phyloP scores from a whole-genome alignment of 2,113 vertebrate genomes.

The Pomatorhinus ruficollis region DNA sequence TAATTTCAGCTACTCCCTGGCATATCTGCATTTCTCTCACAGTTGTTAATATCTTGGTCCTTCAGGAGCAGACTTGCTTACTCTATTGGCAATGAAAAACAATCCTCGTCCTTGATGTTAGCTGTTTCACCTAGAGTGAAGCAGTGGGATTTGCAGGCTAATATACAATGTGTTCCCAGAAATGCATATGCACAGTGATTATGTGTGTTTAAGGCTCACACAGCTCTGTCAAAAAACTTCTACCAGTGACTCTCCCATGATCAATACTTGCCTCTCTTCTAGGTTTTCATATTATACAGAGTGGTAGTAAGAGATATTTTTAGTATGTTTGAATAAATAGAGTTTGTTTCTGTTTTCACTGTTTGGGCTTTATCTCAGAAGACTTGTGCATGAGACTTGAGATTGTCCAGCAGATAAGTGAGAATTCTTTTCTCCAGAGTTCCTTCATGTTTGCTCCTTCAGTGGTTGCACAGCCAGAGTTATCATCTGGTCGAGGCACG shows the following conservation, averaged over 20 bases:
- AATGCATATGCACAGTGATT: accelerated
- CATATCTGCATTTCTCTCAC: background rate
- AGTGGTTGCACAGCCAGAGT: background rate
- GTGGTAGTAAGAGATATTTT: background rate
- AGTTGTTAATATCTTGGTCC: background rate
- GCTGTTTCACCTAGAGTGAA: background rate
- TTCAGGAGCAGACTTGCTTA: background rate
- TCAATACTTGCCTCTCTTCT: background rate
- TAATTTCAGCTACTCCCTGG: background rate
- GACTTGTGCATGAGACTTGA: background rate
- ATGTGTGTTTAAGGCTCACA: background rate
- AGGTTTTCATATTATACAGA: background rate
- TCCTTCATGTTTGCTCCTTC: background rate
- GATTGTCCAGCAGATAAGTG: background rate
- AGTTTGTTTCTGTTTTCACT: background rate
- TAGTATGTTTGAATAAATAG: background rate
- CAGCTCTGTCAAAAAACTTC: background rate
- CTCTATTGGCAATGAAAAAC: background rate
- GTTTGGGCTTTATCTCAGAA: background rate
- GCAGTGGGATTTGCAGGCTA: background rate
- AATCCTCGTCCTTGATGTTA: background rate
- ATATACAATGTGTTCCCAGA: background rate
- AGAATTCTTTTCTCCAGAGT: background rate
- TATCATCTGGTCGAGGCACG: background rate
- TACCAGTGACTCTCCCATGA: background rate